Percentiles rank a stretch among this genome's conserved stretches.
phyloP scores from a whole-genome alignment of 2,888 invertebrate species.

The Cheiracanthium punctorium region DNA sequence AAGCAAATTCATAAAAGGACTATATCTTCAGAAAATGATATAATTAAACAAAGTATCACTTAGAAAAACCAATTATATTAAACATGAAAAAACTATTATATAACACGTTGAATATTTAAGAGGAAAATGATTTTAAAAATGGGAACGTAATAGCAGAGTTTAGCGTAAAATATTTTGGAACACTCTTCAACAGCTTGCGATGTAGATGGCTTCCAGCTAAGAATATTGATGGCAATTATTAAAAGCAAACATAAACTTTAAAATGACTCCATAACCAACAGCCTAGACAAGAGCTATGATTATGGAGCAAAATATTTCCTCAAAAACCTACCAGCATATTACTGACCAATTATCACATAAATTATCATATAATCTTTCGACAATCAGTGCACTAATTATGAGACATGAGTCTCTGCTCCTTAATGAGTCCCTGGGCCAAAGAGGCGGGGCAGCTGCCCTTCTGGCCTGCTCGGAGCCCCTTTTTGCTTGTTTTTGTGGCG shows the following conservation, averaged over 20 bases:
- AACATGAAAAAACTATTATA: too few relatives aligned
- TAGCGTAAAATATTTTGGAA: too few relatives aligned
- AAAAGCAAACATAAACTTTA: neutral
- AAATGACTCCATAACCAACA: conserved; percentile 5
- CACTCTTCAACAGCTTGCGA: too few relatives aligned
- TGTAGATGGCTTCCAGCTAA: neutral
- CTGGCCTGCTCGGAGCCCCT: neutral
- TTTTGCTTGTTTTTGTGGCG: conserved; percentile 58
- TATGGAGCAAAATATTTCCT: conserved; percentile 8
- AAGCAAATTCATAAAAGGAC: too few relatives aligned
- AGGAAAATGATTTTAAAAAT: too few relatives aligned
- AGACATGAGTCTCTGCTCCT: conserved; percentile 41
- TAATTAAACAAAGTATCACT: too few relatives aligned
- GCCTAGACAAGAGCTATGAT: neutral
- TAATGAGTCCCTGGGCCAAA: conserved; percentile 51
- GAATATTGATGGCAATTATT: neutral
- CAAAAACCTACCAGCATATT: conserved; percentile 38
- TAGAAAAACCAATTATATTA: too few relatives aligned
- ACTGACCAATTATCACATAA: conserved; percentile 50
- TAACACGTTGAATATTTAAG: too few relatives aligned
- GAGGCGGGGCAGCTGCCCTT: conserved; percentile 38
- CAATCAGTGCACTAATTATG: conserved; percentile 60
- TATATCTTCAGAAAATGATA: too few relatives aligned
- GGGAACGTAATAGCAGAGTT: too few relatives aligned
- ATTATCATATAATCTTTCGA: conserved; percentile 46